Conservation (phyloP, 2,888 invertebrate species). For the Hemaris fuciformis region DNA sequence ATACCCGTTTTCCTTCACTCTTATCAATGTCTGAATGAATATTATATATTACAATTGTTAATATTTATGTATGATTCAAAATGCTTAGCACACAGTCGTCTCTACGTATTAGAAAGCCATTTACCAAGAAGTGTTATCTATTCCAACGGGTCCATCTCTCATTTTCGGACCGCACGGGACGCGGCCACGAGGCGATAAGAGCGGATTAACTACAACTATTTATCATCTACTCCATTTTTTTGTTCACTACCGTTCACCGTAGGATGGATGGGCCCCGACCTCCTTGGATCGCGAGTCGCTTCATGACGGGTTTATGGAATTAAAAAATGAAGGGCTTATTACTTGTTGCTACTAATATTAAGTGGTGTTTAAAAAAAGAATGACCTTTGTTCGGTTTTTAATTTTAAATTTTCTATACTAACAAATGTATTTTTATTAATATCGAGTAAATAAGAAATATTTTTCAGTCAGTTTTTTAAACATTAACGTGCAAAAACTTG, state of each 20-base stretch:
- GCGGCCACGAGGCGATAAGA: constrained; percentile 67
- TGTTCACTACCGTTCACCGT: constrained; percentile 68
- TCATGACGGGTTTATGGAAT: constrained; percentile 35
- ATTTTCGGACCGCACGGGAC: constrained; percentile 79
- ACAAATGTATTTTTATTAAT: not conserved
- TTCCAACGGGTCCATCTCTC: constrained; percentile 67
- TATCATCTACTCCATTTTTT: constrained; percentile 75
- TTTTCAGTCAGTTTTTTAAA: not conserved
- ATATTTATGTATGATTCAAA: not conserved
- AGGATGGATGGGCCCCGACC: constrained; percentile 56
- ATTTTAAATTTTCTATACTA: not conserved
- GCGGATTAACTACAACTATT: constrained; percentile 78
- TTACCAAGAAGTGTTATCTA: constrained; percentile 74
- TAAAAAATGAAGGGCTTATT: constrained; percentile 14
- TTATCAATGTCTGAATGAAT: no score
- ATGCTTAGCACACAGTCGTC: constrained; percentile 1
- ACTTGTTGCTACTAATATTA: constrained; percentile 6
- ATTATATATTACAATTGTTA: no score
- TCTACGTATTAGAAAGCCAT: constrained; percentile 60
- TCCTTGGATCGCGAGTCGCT: constrained; percentile 44
- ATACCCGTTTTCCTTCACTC: no score
- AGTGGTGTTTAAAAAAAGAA: not conserved
- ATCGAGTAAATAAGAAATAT: not conserved
- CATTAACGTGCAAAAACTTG: not conserved
- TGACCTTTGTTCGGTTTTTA: not conserved